Evolutionary conservation across 2,113 vertebrate species (phyloP), one percentile per base, ranked within the genome.

Genomic region (Heliornis fulica): DNA sequence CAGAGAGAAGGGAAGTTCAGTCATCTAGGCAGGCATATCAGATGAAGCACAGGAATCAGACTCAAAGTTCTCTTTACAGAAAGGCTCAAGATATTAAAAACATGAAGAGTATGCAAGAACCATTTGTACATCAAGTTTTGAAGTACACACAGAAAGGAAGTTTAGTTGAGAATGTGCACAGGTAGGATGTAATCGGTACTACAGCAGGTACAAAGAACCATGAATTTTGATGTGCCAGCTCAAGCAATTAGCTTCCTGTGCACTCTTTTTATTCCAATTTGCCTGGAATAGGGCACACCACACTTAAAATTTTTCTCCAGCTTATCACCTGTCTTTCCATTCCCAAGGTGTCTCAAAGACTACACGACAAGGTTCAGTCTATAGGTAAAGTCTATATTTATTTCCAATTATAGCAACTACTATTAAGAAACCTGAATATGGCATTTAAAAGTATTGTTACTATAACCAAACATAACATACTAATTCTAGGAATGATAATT

Each of bases 1-100:
- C 97, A 98, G 95, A 98, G 90, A 97, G 96, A 98, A 98, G 93
- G 97, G 97, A 94, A 97, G 95, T 98, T 98, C 96, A 98, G 98
- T 98, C 93, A 97, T 66, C 38, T 89, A 97, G 94, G 95, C 92
- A 97, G 95, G 94, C 82, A 96, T 91, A 97, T 94, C 94, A 97
- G 93, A 93, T 65, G 96, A 95, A 97, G 97, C 96, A 97, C 68
- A 98, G 96, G 97, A 97, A 96, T 95, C 59, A 97, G 96, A 96
- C 76, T 95, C 63, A 70, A 94, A 95, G 95, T 92, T 97, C 53
- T 96, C 78, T 96, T 90, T 92, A 96, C 94, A 89, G 90, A 92
- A 97, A 56, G 80, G 72, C 20, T 90, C 83, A 95, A 95, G 92
- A 89, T 94, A 96, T 71, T 96, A 97, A 97, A 92, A 93, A 91